Evolutionary conservation across 2,797 vertebrate species (phyloP), one percentile per base, ranked within the genome.

Genomic region (Silurus aristotelis): DNA sequence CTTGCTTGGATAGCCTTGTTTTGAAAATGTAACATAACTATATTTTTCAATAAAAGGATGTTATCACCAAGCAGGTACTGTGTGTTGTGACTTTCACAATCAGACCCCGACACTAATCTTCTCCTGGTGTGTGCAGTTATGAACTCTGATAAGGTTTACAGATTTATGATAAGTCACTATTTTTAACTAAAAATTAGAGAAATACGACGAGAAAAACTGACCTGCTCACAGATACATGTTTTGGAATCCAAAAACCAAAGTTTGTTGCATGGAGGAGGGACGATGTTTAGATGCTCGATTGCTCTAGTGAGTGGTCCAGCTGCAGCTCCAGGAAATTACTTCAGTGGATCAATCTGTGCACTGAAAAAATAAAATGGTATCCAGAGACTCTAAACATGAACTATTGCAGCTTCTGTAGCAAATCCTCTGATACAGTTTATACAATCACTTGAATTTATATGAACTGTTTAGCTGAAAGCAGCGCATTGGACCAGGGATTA

Each of bases 31-130:
- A 84, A 93, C 92, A 92, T 94, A 94, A 85, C 91, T 95, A 92
- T 96, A 95, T 96, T 96, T 95, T 96, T 95, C 92, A 95, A 95
- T 95, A 95, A 95, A 95, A 93, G 48, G 83, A 80, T 77, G 64
- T 83, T 83, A 70, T 88, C 73, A 80, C 46, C 72, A 81, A 72
- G 52, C n/a, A 68, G 68, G n/a, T 1, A 9, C 52, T 79, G 13
- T 83, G 83, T 56, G 64, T 38, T 55, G 46, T 71, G 64, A n/a
- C 31, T 38, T 64, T 66, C 63, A 82, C 58, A 48, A 61, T 83
- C 10, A 80, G 56, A 70, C 38, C 19, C 8, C 6, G 17, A 66
- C 48, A 25, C 38, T 80, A 58, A 25, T 1, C 25, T 7, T 25
- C 0, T 5, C 0, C 2, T 73, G 9, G 58, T 66, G 43, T 68